Evolutionary conservation across 2,888 invertebrate genomes (phyloP).

Genomic region (Podotricha telesiphe): DNA sequence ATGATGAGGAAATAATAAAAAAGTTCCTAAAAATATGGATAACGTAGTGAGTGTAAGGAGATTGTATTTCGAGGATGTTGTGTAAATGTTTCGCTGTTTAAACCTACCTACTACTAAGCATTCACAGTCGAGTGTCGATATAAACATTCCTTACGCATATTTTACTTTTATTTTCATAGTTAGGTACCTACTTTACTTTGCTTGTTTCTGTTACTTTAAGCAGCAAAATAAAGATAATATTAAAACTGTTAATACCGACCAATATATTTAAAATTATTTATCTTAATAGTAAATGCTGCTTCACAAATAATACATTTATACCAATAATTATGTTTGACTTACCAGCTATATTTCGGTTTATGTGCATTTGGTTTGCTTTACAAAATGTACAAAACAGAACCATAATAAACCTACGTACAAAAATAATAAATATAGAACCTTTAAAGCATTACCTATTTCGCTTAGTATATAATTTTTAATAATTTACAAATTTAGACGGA

Average conservation of each 20-base stretch:
- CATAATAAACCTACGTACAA: too few species aligned
- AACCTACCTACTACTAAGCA: background rate
- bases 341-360: too few species aligned
- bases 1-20: background rate
- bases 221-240: background rate
- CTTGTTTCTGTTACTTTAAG: background rate
- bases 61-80: slow-evolving; percentile 18
- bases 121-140: background rate
- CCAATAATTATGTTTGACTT: too few species aligned
- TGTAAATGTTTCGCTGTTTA: slow-evolving; percentile 8
- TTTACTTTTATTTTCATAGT: background rate
- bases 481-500: background rate
- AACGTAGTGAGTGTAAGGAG: background rate
- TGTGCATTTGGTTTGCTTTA: too few species aligned
- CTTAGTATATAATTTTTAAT: background rate
- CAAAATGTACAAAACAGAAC: too few species aligned
- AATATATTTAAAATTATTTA: too few species aligned
- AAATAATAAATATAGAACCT: too few species aligned
- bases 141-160: slow-evolving; percentile 2
- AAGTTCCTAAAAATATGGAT: background rate
- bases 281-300: too few species aligned
- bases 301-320: too few species aligned
- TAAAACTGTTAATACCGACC: too few species aligned
- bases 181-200: background rate
- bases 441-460: background rate